phyloP scores from a whole-genome alignment of 2,113 vertebrate genomes.

The Periophthalmodon schlosseri region DNA sequence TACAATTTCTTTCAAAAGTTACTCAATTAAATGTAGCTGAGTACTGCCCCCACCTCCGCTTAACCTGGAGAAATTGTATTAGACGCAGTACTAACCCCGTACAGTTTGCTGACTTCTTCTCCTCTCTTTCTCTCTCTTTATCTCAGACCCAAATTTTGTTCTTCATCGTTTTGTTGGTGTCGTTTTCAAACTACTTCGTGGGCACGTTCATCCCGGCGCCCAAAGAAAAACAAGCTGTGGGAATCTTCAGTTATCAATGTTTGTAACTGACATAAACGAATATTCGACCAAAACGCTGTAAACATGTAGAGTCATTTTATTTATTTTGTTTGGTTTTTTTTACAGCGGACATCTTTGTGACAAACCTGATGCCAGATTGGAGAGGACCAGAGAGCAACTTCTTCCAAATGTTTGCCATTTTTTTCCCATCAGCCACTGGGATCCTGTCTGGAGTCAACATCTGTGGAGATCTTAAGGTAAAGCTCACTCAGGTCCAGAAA shows the following conservation, averaged over 20 bases:
- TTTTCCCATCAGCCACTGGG: constrained; percentile 79
- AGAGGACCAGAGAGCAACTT: constrained; percentile 53
- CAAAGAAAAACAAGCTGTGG: constrained; percentile 62
- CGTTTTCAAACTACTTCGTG: constrained; percentile 76
- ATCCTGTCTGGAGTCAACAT: constrained; percentile 79
- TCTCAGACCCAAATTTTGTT: constrained; percentile 75
- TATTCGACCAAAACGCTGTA: background rate
- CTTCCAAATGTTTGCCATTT: constrained; percentile 80
- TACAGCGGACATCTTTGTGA: constrained; percentile 72
- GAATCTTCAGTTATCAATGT: constrained; percentile 77
- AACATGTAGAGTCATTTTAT: background rate
- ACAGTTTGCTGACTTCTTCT: too few species aligned
- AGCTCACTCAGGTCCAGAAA: background rate
- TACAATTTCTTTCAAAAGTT: too few species aligned
- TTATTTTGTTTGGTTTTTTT: background rate
- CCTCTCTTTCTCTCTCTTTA: background rate
- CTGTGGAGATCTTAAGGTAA: constrained; percentile 79
- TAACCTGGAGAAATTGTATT: too few species aligned
- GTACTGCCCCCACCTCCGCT: too few species aligned
- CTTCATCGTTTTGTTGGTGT: constrained; percentile 74
- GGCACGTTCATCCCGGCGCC: constrained; percentile 70
- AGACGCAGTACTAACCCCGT: too few species aligned
- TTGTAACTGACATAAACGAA: background rate
- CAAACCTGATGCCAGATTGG: constrained; percentile 69
- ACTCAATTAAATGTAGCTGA: too few species aligned